Base-by-base conservation (phyloP, 2,113 vertebrate genomes). In the Microcebus tavaratra region DNA sequence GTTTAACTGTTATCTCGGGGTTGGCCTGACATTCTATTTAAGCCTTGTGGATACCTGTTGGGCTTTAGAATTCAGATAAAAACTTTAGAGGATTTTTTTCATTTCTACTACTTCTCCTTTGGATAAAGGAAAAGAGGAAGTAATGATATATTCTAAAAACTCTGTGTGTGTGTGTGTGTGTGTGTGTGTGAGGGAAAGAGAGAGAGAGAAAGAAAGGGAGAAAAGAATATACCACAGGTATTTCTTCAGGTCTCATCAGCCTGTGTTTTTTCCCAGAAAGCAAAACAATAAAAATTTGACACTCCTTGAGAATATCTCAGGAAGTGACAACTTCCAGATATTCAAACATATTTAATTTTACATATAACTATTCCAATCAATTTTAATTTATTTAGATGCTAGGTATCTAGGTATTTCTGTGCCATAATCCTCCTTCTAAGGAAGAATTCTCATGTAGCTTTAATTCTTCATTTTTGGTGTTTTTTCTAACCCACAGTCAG, bases 11-110 rank as follows among this genome's bases (percentile, higher is more conserved):
- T 48, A 85, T 34, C 50, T 93, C 21, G 79, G 29, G 21, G 20
- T 86, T 84, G 63, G 10, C 50, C 18, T 88, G 18, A 89, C 53
- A 86, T 89, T 48, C 39, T 65, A 21, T n/a, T 91, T 96, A 91
- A 59, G 15, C 42, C 12, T 89, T 87, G 36, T 94, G n/a, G 18
- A 45, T 87, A 76, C 89, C 73, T 86, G n/a, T 91, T 79, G 78
- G 93, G 18, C 50, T 91, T 96, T 23, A 93, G 27, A 92, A 42
- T 94, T 75, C 50, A 53, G 31, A 67, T 82, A 80, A 79, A 91
- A 87, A 83, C 34, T 80, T 88, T 20, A 65, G 82, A 83, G 39
- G 21, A 81, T 68, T 75, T 85, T 93, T 93, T 81, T 36, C 17
- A 57, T 83, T 57, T 17, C 18, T 76, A 1, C 25, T 86, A 18